Evolutionary conservation across 1,140 invertebrate species (phyloP).

Genomic region (Notospermus geniculatus): DNA sequence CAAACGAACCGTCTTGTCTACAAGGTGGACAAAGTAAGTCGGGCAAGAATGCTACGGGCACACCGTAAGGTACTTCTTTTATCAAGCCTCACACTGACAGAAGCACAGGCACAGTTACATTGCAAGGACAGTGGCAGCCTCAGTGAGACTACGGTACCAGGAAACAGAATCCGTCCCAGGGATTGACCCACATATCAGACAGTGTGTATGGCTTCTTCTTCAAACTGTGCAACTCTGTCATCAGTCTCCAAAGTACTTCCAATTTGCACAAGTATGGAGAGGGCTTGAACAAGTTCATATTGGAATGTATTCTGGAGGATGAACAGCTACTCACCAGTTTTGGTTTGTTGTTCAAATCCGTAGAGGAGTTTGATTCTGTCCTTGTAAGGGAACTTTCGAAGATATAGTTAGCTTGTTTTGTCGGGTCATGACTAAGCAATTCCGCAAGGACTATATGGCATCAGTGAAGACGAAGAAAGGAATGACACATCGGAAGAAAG

Average conservation of each 20-base stretch:
- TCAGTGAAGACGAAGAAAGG: background rate
- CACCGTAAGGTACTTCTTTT: background rate
- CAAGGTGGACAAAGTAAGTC: background rate
- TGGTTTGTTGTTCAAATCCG: background rate
- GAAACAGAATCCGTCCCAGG: background rate
- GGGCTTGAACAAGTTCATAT: background rate
- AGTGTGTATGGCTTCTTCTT: background rate
- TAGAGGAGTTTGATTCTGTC: background rate
- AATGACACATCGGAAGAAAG: background rate
- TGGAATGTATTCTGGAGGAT: background rate
- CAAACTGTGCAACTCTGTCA: background rate
- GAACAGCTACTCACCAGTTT: background rate
- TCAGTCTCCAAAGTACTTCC: background rate
- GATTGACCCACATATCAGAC: background rate
- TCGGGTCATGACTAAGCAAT: background rate
- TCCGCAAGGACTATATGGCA: background rate
- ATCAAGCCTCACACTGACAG: background rate
- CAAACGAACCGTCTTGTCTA: background rate
- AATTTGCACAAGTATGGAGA: conserved; percentile 1
- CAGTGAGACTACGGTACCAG: background rate
- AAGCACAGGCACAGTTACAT: background rate
- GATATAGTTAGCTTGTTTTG: background rate
- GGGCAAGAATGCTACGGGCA: background rate
- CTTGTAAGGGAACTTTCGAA: background rate
- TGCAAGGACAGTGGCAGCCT: background rate